Evolutionary conservation across 2,113 vertebrate species (phyloP), one percentile per base, ranked within the genome.

Genomic region (Antechinus stuartii): DNA sequence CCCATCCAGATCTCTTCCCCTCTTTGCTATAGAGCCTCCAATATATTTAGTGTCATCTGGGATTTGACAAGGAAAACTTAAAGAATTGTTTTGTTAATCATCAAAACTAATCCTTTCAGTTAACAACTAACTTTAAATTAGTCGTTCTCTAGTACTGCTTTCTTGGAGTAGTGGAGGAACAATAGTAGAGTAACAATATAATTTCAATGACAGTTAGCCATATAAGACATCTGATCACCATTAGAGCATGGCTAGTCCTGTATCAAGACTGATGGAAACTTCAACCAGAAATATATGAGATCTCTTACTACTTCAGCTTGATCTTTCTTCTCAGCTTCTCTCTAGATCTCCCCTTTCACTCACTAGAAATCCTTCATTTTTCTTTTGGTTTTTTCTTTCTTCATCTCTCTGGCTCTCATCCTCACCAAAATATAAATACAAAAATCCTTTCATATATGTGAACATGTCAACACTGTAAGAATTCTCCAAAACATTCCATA

Each of bases 371-470:
- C 30, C 42, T 96, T 93, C 54, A 54, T 95, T 94, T 93, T 90
- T 93, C 27, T 9, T 94, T 19, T 22, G 52, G 1, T 25, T 7
- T 76, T 76, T 16, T 52, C 22, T 22, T 9, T 49, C 2, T 52
- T 24, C 52, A 92, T 27, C 94, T 91, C 68, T 96, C 8, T 96
- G 4, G 54, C 54, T 11, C 57, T 89, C 90, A 89, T 92, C 91
- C 42, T 93, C 47, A 56, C 42, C 30, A 24, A 91, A 93, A 93
- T 27, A 61, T 10, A 61, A 55, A n/a, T 52, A 92, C 19, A 92
- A n/a, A 97, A 97, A 93, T 92, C 3, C 19, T 91, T 50, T 84
- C 93, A 49, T 95, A 96, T 93, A 92, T 93, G 92, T 89, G 54
- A 94, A 50, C 47, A 89, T 68, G 8, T 93, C n/a, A 68, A 93